phyloP scores from a whole-genome alignment of 2,113 vertebrate genomes.

The Anolis sagrei region DNA sequence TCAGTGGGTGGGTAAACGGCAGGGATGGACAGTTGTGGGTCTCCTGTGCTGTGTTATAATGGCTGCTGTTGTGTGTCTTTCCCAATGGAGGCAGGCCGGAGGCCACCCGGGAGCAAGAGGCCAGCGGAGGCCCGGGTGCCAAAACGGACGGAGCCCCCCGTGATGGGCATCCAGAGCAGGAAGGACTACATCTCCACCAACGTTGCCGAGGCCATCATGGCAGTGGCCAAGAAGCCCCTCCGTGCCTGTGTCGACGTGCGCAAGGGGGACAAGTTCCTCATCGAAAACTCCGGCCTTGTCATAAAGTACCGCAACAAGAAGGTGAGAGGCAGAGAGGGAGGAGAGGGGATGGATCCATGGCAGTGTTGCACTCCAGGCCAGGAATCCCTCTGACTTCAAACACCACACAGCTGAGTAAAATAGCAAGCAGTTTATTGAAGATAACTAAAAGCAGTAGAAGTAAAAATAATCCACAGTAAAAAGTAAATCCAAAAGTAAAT shows the following conservation, averaged over 20 bases:
- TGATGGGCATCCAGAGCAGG: constrained; percentile 11
- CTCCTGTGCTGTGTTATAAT: too few relatives aligned
- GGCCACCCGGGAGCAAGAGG: rapidly evolving
- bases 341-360: too few relatives aligned
- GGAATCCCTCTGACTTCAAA: too few relatives aligned
- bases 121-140: rapidly evolving
- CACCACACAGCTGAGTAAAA: too few relatives aligned
- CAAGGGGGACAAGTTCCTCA: background rate
- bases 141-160: background rate
- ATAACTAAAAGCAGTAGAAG: too few relatives aligned
- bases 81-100: background rate
- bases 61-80: too few relatives aligned
- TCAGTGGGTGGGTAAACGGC: too few relatives aligned
- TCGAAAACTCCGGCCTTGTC: background rate
- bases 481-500: too few relatives aligned
- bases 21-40: too few relatives aligned
- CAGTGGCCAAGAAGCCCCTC: background rate
- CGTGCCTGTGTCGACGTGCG: background rate
- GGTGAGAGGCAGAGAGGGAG: background rate
- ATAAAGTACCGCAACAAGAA: constrained; percentile 9
- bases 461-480: too few relatives aligned
- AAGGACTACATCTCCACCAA: background rate
- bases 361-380: too few relatives aligned
- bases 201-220: background rate
- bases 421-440: too few relatives aligned